Evolutionary conservation across 2,888 invertebrate genomes (phyloP).

Genomic region (Prosapia bicincta): DNA sequence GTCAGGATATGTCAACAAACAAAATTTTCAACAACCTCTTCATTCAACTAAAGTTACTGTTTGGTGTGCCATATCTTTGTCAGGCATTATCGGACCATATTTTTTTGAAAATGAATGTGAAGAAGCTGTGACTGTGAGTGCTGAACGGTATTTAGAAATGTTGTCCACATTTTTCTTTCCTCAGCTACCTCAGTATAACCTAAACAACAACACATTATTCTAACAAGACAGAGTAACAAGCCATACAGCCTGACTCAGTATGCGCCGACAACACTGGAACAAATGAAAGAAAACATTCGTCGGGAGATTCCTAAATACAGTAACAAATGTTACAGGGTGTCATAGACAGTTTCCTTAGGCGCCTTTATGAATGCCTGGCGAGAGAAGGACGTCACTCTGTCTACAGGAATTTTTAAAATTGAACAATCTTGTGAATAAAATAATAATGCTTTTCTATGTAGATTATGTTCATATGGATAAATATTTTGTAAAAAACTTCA

Average conservation of each 20-base stretch:
- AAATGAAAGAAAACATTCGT: too few relatives aligned
- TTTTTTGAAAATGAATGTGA: background rate
- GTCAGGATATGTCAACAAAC: background rate
- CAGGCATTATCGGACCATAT: background rate
- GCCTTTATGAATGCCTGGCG: background rate
- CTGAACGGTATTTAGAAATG: background rate
- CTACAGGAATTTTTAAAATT: too few relatives aligned
- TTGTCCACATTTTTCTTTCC: background rate
- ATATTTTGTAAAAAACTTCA: too few relatives aligned
- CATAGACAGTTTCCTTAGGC: background rate
- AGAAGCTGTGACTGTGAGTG: background rate
- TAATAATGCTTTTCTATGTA: too few relatives aligned
- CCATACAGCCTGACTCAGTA: background rate
- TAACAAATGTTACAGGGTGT: background rate
- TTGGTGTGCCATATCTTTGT: too few relatives aligned
- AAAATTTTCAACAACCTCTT: background rate
- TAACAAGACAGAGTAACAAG: background rate
- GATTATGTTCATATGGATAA: too few relatives aligned
- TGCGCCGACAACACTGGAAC: too few relatives aligned
- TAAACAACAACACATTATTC: too few relatives aligned
- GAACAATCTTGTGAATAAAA: too few relatives aligned
- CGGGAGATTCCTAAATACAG: background rate
- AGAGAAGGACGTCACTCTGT: background rate
- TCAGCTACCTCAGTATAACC: background rate
- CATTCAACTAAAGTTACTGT: too few relatives aligned